Evolutionary conservation across 1,140 invertebrate genomes (phyloP).

Genomic region (Panagrolaimus sp.): DNA sequence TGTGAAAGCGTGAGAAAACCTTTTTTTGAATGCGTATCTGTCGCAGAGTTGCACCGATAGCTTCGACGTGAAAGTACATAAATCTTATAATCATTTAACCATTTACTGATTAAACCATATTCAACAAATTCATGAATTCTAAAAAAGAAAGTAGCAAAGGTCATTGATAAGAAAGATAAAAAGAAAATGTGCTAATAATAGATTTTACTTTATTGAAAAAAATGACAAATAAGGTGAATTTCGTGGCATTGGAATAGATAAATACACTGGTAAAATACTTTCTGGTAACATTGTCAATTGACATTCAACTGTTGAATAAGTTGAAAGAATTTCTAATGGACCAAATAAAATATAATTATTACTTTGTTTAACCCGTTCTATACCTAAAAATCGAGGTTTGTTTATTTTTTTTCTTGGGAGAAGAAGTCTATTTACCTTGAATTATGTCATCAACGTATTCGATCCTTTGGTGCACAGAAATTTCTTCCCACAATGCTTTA

Average conservation of each 20-base stretch:
- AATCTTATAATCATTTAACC: conserved; percentile 12
- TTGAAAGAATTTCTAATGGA: neutral
- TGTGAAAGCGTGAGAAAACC: conserved; percentile 2
- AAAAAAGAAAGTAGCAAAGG: neutral
- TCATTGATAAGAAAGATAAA: neutral
- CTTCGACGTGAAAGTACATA: conserved; percentile 2
- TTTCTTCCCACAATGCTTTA: conserved; percentile 12
- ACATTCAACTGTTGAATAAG: conserved; percentile 13
- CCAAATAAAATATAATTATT: conserved; percentile 12
- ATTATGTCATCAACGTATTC: conserved; percentile 10
- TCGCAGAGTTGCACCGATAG: conserved; percentile 7
- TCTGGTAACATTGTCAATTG: neutral
- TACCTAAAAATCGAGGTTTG: neutral
- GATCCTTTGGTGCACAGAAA: neutral
- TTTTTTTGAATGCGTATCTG: neutral
- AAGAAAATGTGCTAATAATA: too few species aligned
- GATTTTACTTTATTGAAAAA: conserved; percentile 9
- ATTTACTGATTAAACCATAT: conserved; percentile 8
- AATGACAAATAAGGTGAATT: conserved; percentile 1
- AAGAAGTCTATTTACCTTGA: neutral
- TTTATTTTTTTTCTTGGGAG: neutral
- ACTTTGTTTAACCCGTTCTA: conserved; percentile 6
- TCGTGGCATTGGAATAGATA: neutral
- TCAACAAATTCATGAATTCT: conserved; percentile 11
- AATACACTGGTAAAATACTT: neutral